These are phyloP conservation scores for Rhingia rostrata DNA, from an alignment of 2,888 invertebrate genomes.

Conservation along the genomic window DNA sequence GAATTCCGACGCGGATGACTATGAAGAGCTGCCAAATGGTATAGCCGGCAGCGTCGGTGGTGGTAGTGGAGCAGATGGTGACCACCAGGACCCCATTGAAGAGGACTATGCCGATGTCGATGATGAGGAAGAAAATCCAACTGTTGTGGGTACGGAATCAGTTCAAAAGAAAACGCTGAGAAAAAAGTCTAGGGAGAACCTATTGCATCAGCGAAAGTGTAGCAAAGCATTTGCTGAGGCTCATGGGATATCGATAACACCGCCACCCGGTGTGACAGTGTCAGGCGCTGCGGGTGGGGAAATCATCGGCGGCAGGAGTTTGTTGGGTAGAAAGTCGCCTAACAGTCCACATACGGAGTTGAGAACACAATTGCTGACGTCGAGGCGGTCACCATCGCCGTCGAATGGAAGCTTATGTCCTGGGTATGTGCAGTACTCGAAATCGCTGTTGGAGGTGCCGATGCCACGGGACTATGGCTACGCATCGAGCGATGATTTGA, in stretches of 20 bases:
- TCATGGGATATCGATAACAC: constrained; percentile 80
- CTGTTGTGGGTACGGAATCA: constrained; percentile 51
- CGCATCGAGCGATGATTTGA: constrained; percentile 95
- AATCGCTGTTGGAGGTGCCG: constrained; percentile 90
- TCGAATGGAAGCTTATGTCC: constrained; percentile 82
- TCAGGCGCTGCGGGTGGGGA: constrained; percentile 52
- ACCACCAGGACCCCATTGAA: constrained; percentile 41
- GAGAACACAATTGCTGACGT: constrained; percentile 71
- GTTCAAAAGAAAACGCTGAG: constrained; percentile 79
- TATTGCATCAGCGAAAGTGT: constrained; percentile 80
- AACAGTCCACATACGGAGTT: constrained; percentile 15
- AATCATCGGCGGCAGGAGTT: constrained; percentile 44
- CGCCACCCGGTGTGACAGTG: constrained; percentile 54
- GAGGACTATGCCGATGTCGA: constrained; percentile 68
- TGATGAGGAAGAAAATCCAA: constrained; percentile 67
- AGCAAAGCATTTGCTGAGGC: constrained; percentile 82
- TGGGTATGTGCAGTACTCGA: constrained; percentile 92
- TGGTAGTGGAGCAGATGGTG: constrained; percentile 6
- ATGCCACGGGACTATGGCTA: constrained; percentile 92
- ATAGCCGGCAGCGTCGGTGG: neutral
- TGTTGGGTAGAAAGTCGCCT: constrained; percentile 16
- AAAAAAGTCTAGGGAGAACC: constrained; percentile 80
- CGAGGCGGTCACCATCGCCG: constrained; percentile 84
- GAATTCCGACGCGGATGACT: constrained; percentile 58
- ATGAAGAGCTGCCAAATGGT: constrained; percentile 17